Base-by-base conservation (phyloP, 2,797 vertebrate genomes). In the Arnoldichthys spilopterus region DNA sequence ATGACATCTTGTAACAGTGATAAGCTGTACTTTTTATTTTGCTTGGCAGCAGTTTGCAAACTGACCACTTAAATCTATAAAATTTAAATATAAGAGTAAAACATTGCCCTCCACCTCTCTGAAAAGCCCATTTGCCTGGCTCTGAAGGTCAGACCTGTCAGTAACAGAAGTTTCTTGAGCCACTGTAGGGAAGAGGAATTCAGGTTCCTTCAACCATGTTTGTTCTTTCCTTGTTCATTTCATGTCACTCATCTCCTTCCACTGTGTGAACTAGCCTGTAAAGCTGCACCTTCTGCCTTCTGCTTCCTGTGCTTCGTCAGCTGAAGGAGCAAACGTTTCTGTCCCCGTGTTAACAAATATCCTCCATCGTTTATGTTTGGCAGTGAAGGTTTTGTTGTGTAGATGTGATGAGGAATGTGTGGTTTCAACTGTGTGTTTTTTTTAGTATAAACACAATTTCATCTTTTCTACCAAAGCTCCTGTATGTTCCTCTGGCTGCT, bases 151-250 rank as follows among this genome's bases (percentile, higher is more conserved):
- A 32, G 47, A 24, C 28, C n/a, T 12, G 13, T 47, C 61, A 64
- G 54, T 80, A n/a, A 26, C 12, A 43, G 28, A 40, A 71, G 49
- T 72, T n/a, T 74, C 54, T 59, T 63, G 77, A 81, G 69, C 69
- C 79, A 80, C 67, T 71, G 1, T 22, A 11, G 13, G 1, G 1
- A 22, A n/a, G 18, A 61, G 58, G 4, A 72, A 82, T 67, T 82
- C 74, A 74, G 78, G 81, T 72, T 69, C 49, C 66, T 24, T 79
- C 6, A 16, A 62, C 0, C 5, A 18, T 4, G 8, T 16, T 18
- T 34, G 3, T 26, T 20, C 16, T 62, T 15, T 67, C 49, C 54
- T n/a, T 68, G 66, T 58, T 47, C 70, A 20, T 74, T 74, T 68
- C 37, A 51, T 75, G 68, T 37, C 13, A 58, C 58, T 69, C 74